Evolutionary conservation across 2,888 invertebrate species (phyloP).

Genomic region (Drosophila robusta): DNA sequence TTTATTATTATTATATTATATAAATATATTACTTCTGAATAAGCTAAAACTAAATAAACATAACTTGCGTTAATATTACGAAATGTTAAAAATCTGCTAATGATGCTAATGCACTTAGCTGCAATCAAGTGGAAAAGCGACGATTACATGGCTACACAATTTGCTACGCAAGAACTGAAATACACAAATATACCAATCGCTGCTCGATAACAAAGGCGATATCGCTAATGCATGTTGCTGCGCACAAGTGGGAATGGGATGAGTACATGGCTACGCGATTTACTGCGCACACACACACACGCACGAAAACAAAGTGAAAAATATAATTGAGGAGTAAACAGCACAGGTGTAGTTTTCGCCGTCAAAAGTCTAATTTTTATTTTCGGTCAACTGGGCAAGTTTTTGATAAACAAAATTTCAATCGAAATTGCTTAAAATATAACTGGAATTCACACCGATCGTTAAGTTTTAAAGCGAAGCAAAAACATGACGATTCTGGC

Average conservation of each 20-base stretch:
- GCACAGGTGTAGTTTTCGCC: constrained; percentile 25
- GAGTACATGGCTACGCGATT: constrained; percentile 46
- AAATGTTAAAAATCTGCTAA: too few species aligned
- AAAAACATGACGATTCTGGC: constrained; percentile 92
- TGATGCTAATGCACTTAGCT: too few species aligned
- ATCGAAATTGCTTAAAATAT: constrained; percentile 22
- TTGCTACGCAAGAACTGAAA: too few species aligned
- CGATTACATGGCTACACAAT: too few species aligned
- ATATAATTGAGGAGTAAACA: constrained; percentile 59
- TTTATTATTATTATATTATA: too few species aligned
- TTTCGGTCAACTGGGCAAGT: constrained; percentile 28
- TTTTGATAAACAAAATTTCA: constrained; percentile 33
- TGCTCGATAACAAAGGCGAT: constrained; percentile 18
- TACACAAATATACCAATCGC: too few species aligned
- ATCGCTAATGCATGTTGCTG: constrained; percentile 5
- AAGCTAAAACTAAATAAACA: too few species aligned
- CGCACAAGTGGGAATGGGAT: constrained; percentile 13
- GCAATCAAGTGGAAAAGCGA: too few species aligned
- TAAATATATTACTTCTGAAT: too few species aligned
- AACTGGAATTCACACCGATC: not conserved
- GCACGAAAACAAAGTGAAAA: constrained; percentile 58
- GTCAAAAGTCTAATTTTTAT: constrained; percentile 13
- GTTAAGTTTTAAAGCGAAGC: constrained; percentile 2
- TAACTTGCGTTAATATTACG: too few species aligned
- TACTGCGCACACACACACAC: constrained; percentile 35